Evolutionary conservation across 2,113 vertebrate species (phyloP).

Genomic region (Elaphurus davidianus): DNA sequence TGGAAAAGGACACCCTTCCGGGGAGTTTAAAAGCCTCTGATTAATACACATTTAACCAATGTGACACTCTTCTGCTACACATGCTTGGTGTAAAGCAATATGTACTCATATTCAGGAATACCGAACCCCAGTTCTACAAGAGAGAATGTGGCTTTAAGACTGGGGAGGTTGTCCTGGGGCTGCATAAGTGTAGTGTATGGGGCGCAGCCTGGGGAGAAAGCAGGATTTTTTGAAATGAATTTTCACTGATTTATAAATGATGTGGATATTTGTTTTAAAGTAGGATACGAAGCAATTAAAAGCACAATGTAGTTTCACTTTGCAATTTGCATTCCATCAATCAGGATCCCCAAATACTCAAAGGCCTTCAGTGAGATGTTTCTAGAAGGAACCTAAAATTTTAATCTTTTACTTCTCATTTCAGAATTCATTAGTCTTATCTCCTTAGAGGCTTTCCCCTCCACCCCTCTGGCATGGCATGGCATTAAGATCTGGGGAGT

Average conservation of each 20-base stretch:
- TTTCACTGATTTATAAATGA: neutral
- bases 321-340: neutral
- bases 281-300: neutral
- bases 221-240: neutral
- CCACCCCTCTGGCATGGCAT: accelerated
- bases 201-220: neutral
- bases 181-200: accelerated
- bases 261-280: neutral
- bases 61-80: accelerated
- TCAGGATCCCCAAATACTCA: neutral
- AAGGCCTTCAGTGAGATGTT: neutral
- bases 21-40: neutral
- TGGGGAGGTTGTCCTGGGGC: neutral
- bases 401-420: neutral
- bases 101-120: accelerated
- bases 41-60: neutral
- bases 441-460: neutral
- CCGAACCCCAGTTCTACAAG: neutral
- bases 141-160: neutral
- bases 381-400: neutral
- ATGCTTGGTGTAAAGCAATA: neutral
- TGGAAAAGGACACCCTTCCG: neutral
- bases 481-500: neutral
- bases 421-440: neutral
- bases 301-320: neutral